A percentile compares a stretch with the other conserved stretches of the same genome.
Conservation (phyloP, 2,888 invertebrate species). For the Dichetophora obliterata region DNA sequence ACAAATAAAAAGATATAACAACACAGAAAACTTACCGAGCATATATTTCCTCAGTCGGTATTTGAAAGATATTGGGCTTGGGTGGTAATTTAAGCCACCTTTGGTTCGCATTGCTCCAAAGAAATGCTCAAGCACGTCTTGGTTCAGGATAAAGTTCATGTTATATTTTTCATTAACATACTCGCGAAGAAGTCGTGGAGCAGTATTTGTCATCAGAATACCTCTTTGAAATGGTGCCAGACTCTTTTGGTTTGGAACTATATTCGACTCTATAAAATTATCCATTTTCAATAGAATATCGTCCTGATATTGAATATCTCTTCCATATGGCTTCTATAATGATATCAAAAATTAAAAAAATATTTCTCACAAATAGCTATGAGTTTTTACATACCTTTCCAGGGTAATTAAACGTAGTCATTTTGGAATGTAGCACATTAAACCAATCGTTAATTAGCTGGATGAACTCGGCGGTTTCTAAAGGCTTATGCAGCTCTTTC, state of each 20-base stretch:
- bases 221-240: constrained; percentile 2
- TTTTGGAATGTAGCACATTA: not conserved
- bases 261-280: not conserved
- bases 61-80: not conserved
- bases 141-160: not conserved
- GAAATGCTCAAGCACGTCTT: not conserved
- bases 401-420: too few relatives aligned
- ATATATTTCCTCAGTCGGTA: too few relatives aligned
- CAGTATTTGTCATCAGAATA: not conserved
- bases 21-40: too few relatives aligned
- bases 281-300: not conserved
- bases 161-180: not conserved
- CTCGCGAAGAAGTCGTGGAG: not conserved
- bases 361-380: not conserved
- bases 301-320: not conserved
- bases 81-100: not conserved
- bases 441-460: not conserved
- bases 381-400: too few relatives aligned
- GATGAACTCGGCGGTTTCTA: not conserved
- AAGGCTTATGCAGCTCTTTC: not conserved
- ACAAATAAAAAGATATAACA: too few relatives aligned
- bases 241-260: not conserved
- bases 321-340: not conserved
- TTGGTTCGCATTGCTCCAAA: not conserved
- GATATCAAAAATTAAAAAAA: not conserved